Evolutionary conservation across 2,113 vertebrate species (phyloP), one percentile per base, ranked within the genome.

Genomic region (Naja naja): DNA sequence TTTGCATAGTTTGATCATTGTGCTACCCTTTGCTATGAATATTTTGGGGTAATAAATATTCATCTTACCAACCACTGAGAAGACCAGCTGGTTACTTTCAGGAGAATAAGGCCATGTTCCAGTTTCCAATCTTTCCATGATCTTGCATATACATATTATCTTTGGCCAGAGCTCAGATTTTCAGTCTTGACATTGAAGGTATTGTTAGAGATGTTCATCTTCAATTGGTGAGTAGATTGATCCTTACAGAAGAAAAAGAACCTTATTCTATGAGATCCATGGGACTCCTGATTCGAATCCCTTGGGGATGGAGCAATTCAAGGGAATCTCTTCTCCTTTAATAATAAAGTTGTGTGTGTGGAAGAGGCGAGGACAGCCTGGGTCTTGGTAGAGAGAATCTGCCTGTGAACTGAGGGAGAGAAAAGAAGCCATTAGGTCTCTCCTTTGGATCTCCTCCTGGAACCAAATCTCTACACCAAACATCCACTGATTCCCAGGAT

Each of bases 301-400:
- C 4, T 69, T 14, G 4, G 27, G 4, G 11, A 69, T 30, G 30
- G 60, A 69, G 60, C 60, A 69, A 0, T 14, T 55, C 52, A 92
- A 3, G 3, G 3, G 2, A 39, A 89, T 2, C 25, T 22, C 1
- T 43, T 89, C 18, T 47, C 91, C 87, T 22, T 6, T 34, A 27
- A 10, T 3, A 89, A 92, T 47, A 10, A 25, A 0, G 2, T 0
- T 1, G 1, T 4, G 0, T 23, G 23, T 0, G 11, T n/a, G n/a
- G n/a, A n/a, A 64, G 60, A 52, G 18, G 6, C 0, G 53, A 9
- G 86, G 47, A 92, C 11, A 92, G 47, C 0, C 20, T n/a, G 47
- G 47, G 56, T n/a, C 2, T n/a, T 74, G 86, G n/a, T 39, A 9
- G 56, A 39, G 6, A 2, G 4, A 47, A 52, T 4, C 30, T 49